Evolutionary conservation across 2,888 invertebrate genomes (phyloP), one percentile per base, ranked within the genome.

Genomic region (Erebia palarica): DNA sequence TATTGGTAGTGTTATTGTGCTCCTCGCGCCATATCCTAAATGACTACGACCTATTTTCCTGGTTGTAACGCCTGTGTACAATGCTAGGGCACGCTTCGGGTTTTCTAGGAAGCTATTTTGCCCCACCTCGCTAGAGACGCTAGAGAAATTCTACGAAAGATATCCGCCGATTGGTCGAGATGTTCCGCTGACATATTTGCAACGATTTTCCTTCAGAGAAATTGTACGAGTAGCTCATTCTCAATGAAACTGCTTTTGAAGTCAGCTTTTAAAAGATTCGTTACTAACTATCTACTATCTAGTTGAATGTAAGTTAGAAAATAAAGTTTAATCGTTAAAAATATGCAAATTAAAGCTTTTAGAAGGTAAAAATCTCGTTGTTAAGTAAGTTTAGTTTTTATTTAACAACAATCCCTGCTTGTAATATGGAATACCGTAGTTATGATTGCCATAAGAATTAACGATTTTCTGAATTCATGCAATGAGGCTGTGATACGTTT

Each of bases 131-230:
- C 47, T 65, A 60, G 49, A 59, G 49, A 47, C 60, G 49, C 42
- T 18, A 68, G 65, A 70, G 66, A 66, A 65, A 63, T 75, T 75
- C 75, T 68, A 36, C 53, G 75, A 75, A 75, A 68, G 61, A 70
- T 66, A 72, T 72, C 66, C 53, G 69, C 27, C 44, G 53, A 42
- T 58, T 61, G 63, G 70, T 69, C 63, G 72, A 69, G 73, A 73
- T 73, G 64, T 51, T 72, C 68, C 18, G 64, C 47, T 70, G 73
- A 72, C 72, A 36, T 72, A 69, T 71, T 65, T 73, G 61, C 60
- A 64, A 68, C 60, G 70, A 65, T 59, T 75, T 75, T 75, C 73
- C 73, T 71, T 68, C 58, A 65, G 53, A 65, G 68, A 68, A 71
- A 67, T 60, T 70, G 70, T 73, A 49, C 70, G 69, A 61, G 70